Evolutionary conservation across 30 jellyfish, hydroid and myxozoan genomes (phyloP), one percentile per base, ranked within the genome.

Genomic region (Aurelia sp.): DNA sequence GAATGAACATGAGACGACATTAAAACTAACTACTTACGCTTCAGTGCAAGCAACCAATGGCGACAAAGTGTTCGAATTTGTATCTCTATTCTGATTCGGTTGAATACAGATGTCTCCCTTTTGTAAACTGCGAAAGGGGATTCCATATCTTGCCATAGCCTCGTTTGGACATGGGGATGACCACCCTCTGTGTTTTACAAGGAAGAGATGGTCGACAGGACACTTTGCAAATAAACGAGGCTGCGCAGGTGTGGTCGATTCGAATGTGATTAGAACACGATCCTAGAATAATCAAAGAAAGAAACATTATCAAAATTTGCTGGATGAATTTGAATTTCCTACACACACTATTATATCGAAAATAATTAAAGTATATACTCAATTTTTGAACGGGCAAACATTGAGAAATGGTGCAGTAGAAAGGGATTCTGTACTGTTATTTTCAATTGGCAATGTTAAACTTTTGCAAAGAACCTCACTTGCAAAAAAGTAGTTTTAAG

Each of bases 131-230:
- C 90, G 68, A 88, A 95, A 89, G 11, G 97, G 96, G 58, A 86
- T 78, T 21, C 99, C 97, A 72, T 95, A 95, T 40, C 96, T 68
- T 15, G 96, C 89, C 97, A 89, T 81, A 4, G 99, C 97, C 77
- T 95, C 99, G 78, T 93, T 85, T 48, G 97, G 99, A 33, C 92
- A 88, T 12, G 92, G 82, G 15, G 99, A 90, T 7, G 98, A 78
- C 99, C 99, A 95, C 27, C 99, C 99, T 81, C 88, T 85, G 84
- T 90, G 97, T 40, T 90, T 90, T 55, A 90, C 93, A 24, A 81
- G 91, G 72, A 95, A 95, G 38, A 95, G 95, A 68, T 95, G 97
- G 72, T 95, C 99, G 33, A 80, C 88, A 3, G 99, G 97, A 53
- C 97, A 88, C 65, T 86, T 85, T 20, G 96, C 97, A 60, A 78